These are phyloP conservation scores for Danio aesculapii DNA, from an alignment of 2,797 vertebrate species.

Conservation along the genomic window DNA sequence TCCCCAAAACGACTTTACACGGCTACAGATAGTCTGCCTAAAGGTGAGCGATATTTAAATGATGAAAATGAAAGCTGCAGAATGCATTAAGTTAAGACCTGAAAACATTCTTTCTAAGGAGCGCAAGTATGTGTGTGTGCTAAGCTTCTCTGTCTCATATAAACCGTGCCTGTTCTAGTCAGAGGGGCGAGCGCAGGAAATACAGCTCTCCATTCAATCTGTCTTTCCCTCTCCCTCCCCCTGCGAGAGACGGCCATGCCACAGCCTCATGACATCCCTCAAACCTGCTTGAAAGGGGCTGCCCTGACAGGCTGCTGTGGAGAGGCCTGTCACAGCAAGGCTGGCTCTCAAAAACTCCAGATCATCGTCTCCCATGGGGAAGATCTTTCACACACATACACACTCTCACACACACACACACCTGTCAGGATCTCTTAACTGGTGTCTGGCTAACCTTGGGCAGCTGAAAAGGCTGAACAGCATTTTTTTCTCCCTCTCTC, in stretches of 20 bases:
- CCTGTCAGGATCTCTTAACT: conserved; percentile 46
- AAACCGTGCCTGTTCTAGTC: conserved; percentile 60
- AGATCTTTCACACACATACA: conserved; percentile 4
- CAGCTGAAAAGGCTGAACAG: conserved; percentile 44
- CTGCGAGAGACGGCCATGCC: conserved; percentile 37
- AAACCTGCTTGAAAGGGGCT: conserved; percentile 50
- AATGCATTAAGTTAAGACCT: not conserved
- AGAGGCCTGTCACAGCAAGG: conserved; percentile 50
- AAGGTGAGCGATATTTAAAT: conserved; percentile 14
- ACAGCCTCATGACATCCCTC: conserved; percentile 54
- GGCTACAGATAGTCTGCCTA: not conserved
- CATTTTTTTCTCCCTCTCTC: conserved; percentile 57
- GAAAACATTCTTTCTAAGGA: conserved; percentile 25
- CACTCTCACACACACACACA: conserved; percentile 39
- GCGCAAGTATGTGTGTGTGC: not conserved
- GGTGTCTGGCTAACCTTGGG: conserved; percentile 41
- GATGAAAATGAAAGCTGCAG: conserved; percentile 17
- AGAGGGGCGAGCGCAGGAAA: conserved; percentile 48
- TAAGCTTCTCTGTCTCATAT: conserved; percentile 68
- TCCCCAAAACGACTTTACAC: not conserved
- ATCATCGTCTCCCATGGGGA: conserved; percentile 49
- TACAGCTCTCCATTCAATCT: conserved; percentile 34
- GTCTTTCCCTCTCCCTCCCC: conserved; percentile 23
- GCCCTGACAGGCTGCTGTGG: conserved; percentile 45
- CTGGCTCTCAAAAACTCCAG: conserved; percentile 46